A percentile compares a stretch with the other conserved stretches of the same genome.
phyloP scores from a whole-genome alignment of 2,888 invertebrate species.

The Drosophila affinis region DNA sequence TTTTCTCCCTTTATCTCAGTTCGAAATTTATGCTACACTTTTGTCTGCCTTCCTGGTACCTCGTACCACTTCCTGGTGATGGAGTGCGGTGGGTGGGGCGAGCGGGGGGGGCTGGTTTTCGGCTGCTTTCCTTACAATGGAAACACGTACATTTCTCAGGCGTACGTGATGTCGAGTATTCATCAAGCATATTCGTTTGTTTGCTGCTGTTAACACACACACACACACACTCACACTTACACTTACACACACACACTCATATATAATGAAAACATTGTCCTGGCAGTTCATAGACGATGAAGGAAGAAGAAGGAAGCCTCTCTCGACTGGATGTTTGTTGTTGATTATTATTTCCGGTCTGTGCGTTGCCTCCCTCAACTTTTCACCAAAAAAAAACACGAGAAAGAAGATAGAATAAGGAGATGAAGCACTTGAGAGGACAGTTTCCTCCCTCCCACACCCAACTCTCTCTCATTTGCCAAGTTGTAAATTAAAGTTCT shows the following conservation, averaged over 20 bases:
- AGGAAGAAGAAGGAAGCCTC: neutral
- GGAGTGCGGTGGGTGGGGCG: too few species aligned
- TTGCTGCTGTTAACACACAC: conserved; percentile 54
- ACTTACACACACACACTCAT: conserved; percentile 26
- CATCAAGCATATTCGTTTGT: conserved; percentile 77
- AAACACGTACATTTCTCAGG: conserved; percentile 80
- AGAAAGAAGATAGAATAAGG: neutral
- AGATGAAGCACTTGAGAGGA: conserved; percentile 17
- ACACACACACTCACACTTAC: conserved; percentile 9
- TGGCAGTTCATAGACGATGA: conserved; percentile 63
- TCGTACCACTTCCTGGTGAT: conserved; percentile 3
- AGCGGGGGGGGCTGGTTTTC: conserved; percentile 13
- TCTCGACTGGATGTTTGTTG: conserved; percentile 69
- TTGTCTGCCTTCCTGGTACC: conserved; percentile 35
- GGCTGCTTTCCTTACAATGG: conserved; percentile 73
- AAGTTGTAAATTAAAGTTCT: conserved; percentile 58
- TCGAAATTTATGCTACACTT: conserved; percentile 45
- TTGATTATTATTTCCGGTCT: conserved; percentile 78
- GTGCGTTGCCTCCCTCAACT: conserved; percentile 59
- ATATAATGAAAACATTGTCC: conserved; percentile 74
- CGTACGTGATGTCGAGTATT: conserved; percentile 82
- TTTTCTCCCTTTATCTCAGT: conserved; percentile 16
- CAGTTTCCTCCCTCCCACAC: neutral
- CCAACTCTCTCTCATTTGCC: conserved; percentile 31
- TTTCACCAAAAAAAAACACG: conserved; percentile 42